Conservation (phyloP, 2,797 vertebrate species). For the Neopelma chrysocephalum region DNA sequence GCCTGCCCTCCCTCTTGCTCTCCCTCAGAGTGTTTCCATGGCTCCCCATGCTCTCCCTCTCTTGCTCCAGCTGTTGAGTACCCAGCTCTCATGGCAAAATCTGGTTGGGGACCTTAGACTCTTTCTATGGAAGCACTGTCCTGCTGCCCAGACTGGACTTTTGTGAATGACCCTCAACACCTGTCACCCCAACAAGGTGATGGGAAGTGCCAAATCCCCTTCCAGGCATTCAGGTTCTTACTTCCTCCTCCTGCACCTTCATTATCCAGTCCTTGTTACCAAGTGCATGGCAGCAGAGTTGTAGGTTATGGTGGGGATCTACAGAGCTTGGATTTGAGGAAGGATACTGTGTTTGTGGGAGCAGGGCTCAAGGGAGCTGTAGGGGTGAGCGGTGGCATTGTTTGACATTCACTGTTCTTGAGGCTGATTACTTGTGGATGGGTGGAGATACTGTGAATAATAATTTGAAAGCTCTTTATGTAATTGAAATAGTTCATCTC, state of each 20-base stretch:
- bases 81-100: not conserved
- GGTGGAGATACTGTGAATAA: not conserved
- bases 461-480: not conserved
- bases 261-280: not conserved
- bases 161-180: not conserved
- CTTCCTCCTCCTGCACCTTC: not conserved
- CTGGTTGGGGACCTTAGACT: not conserved
- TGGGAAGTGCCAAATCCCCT: not conserved
- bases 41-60: not conserved
- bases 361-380: not conserved
- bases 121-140: not conserved
- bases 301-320: not conserved
- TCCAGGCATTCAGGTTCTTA: not conserved
- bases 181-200: not conserved
- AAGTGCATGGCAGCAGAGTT: not conserved
- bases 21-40: not conserved
- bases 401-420: not conserved
- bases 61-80: not conserved
- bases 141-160: not conserved
- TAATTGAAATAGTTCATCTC: not conserved
- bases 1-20: not conserved
- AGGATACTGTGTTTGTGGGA: rapidly evolving
- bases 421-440: not conserved
- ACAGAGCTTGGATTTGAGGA: not conserved
- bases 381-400: not conserved